Percentiles rank a stretch among this genome's conserved stretches.
phyloP scores from a whole-genome alignment of 2,888 invertebrate genomes.

The Chymomyza fuscimana region DNA sequence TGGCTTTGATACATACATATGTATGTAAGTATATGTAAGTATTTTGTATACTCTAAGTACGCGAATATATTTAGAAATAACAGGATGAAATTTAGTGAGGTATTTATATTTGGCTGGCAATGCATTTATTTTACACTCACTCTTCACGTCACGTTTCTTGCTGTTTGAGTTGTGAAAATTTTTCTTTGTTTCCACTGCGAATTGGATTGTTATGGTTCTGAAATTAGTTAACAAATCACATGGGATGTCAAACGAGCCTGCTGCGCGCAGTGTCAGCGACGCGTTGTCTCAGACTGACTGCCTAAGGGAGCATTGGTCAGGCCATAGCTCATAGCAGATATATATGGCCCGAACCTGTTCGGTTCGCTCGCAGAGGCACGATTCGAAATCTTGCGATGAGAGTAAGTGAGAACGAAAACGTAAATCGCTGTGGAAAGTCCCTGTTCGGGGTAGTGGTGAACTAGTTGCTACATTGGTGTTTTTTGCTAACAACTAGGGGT shows the following conservation, averaged over 20 bases:
- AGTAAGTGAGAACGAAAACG: too few species aligned
- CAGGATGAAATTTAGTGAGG: constrained; percentile 22
- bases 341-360: neutral
- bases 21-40: too few species aligned
- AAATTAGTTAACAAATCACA: neutral
- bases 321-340: neutral
- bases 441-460: too few species aligned
- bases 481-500: too few species aligned
- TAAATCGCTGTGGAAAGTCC: too few species aligned
- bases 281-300: neutral
- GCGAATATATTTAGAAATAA: constrained; percentile 20
- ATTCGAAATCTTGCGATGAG: too few species aligned
- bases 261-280: neutral
- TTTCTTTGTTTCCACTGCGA: neutral
- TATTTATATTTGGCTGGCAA: constrained; percentile 52
- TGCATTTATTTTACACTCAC: neutral
- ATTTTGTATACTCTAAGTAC: too few species aligned
- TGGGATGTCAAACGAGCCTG: neutral
- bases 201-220: neutral
- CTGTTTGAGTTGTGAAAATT: neutral
- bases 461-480: too few species aligned
- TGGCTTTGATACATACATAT: too few species aligned
- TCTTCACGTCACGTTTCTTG: neutral
- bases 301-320: neutral
- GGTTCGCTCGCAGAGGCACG: neutral